Conservation (phyloP, 2,888 invertebrate species). For the Leptinotarsa tumamoca region DNA sequence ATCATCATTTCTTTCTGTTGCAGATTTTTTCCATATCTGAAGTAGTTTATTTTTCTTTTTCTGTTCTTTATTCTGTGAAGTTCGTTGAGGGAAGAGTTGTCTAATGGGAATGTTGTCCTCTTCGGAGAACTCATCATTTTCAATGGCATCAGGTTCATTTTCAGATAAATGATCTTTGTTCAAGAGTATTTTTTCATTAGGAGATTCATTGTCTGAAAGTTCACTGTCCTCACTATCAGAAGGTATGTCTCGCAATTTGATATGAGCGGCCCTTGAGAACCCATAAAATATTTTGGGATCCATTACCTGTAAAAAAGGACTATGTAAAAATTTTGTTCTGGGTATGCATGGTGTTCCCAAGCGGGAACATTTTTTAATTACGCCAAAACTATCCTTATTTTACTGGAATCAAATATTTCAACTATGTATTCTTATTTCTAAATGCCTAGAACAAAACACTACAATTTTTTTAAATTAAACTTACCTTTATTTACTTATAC, state of each 20-base stretch:
- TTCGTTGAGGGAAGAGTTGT: not conserved
- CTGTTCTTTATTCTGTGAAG: not conserved
- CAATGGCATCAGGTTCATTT: not conserved
- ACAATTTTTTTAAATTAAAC: not conserved
- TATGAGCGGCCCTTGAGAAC: not conserved
- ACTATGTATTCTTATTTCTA: not conserved
- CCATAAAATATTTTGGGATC: not conserved
- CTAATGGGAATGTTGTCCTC: constrained; percentile 10
- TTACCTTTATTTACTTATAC: not conserved
- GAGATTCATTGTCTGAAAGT: not conserved
- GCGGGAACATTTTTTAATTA: not conserved
- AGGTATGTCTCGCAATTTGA: not conserved
- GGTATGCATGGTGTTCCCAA: constrained; percentile 3
- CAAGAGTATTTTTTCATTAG: not conserved
- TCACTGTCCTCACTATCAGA: constrained; percentile 8
- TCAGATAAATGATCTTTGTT: not conserved
- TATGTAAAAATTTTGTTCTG: not conserved
- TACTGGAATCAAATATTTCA: not conserved
- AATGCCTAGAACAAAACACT: not conserved
- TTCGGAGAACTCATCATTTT: not conserved
- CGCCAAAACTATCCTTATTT: not conserved
- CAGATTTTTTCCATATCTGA: constrained; percentile 27
- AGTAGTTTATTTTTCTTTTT: constrained; percentile 1
- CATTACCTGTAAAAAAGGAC: not conserved
- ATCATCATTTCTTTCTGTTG: constrained; percentile 2